Conservation (phyloP, 30 jellyfish, hydroid and myxozoan species). For the Hydra vulgaris region DNA sequence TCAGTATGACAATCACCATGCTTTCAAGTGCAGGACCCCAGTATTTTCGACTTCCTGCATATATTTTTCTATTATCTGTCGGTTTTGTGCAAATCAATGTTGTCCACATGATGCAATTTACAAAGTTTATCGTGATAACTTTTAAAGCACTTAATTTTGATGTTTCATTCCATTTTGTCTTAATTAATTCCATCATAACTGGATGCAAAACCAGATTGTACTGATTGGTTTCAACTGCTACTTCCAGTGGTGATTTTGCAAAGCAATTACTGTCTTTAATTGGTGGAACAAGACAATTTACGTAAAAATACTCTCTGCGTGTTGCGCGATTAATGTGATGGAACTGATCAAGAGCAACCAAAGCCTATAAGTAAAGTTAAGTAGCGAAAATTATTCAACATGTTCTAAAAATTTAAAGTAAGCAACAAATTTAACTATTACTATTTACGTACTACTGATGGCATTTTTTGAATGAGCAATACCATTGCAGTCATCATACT, state of each 20-base stretch:
- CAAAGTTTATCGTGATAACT: constrained; percentile 29
- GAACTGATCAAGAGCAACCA: constrained; percentile 72
- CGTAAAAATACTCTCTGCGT: constrained; percentile 62
- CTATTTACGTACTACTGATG: not conserved
- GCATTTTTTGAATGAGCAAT: constrained; percentile 83
- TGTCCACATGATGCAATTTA: constrained; percentile 67
- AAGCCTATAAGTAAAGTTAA: constrained; percentile 40
- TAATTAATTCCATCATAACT: constrained; percentile 56
- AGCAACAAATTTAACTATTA: no score
- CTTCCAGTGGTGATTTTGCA: constrained; percentile 74
- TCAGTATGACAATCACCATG: constrained; percentile 16
- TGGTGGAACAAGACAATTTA: constrained; percentile 61
- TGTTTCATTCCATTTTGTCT: constrained; percentile 69
- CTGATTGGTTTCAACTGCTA: constrained; percentile 71
- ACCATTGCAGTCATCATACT: constrained; percentile 77
- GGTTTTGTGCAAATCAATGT: constrained; percentile 58
- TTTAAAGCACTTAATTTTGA: constrained; percentile 55
- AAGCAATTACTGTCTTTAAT: constrained; percentile 6
- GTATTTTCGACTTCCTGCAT: constrained; percentile 19
- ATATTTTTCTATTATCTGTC: constrained; percentile 1
- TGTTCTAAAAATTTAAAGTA: no score
- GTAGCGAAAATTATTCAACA: not conserved
- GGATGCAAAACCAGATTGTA: constrained; percentile 72
- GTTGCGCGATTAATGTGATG: constrained; percentile 75
- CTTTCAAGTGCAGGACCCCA: constrained; percentile 39